phyloP scores from a whole-genome alignment of 2,888 invertebrate genomes.

The Lymantria monacha region DNA sequence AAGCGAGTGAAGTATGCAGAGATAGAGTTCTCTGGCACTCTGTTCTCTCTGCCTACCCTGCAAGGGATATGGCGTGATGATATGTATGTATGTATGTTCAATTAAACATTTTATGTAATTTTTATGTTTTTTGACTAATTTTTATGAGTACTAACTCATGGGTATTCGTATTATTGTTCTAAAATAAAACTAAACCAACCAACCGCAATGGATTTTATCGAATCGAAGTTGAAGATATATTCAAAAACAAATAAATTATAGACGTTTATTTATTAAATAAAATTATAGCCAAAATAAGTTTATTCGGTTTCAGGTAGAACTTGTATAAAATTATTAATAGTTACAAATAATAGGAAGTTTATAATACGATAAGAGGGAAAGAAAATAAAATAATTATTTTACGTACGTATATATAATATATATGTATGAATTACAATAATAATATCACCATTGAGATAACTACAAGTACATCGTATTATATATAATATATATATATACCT shows the following conservation, averaged over 20 bases:
- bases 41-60: too few species aligned
- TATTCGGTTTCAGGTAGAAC: conserved; percentile 65
- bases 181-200: neutral
- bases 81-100: too few species aligned
- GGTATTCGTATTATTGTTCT: too few species aligned
- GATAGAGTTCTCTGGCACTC: too few species aligned
- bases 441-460: conserved; percentile 67
- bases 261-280: conserved; percentile 76
- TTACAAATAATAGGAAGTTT: conserved; percentile 78
- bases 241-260: conserved; percentile 31
- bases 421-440: conserved; percentile 42
- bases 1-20: too few species aligned
- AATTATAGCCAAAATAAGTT: conserved; percentile 73
- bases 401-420: conserved; percentile 55
- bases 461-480: conserved; percentile 28
- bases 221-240: neutral
- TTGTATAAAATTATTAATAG: conserved; percentile 76
- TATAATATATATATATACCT: neutral
- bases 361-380: conserved; percentile 59
- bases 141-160: too few species aligned
- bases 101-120: too few species aligned
- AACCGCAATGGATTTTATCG: neutral
- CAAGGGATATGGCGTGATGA: too few species aligned
- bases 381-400: conserved; percentile 57
- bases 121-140: too few species aligned